Evolutionary conservation across 1,140 invertebrate species (phyloP).

Genomic region (Artemia franciscana): DNA sequence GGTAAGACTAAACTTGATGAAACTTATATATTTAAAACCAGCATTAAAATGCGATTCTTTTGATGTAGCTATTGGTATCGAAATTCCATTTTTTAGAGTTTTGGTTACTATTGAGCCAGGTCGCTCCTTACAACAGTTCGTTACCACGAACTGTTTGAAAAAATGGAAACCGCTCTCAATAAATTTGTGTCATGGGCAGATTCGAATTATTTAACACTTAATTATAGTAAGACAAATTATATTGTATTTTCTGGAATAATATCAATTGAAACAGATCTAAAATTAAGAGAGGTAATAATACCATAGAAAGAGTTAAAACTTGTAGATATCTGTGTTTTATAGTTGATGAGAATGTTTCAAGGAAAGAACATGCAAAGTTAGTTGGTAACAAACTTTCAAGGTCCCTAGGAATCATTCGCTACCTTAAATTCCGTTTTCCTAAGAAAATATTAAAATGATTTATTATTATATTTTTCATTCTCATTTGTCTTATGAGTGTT

Average conservation of each 20-base stretch:
- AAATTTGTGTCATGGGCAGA: not conserved
- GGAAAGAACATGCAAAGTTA: not conserved
- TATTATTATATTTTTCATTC: not conserved
- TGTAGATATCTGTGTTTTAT: not conserved
- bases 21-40: no score
- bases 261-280: not conserved
- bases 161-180: no score
- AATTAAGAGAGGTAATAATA: not conserved
- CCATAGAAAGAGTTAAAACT: no score
- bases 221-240: not conserved
- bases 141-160: no score
- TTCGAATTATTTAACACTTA: not conserved
- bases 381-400: not conserved
- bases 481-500: not conserved
- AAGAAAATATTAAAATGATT: not conserved
- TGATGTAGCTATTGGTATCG: no score
- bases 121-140: no score
- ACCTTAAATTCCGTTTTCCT: not conserved
- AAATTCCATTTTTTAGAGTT: no score
- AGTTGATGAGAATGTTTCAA: not conserved
- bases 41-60: no score
- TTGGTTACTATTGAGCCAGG: no score
- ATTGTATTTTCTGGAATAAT: not conserved
- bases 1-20: no score
- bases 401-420: not conserved